Evolutionary conservation across 1,140 invertebrate genomes (phyloP).

Genomic region (Glomeris maerens): DNA sequence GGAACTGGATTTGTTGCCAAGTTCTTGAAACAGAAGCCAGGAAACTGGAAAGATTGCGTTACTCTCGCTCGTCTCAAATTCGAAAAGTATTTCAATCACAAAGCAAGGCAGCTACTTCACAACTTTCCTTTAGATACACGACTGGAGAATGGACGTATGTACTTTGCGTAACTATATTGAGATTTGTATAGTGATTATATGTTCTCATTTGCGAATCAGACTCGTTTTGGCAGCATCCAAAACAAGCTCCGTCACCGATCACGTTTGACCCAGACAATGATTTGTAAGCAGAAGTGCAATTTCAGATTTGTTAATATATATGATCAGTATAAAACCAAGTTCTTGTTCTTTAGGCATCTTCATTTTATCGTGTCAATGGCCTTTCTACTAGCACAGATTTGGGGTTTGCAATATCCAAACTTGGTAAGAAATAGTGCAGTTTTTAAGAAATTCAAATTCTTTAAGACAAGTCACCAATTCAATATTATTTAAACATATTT

Average conservation of each 20-base stretch:
- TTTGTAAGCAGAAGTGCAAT: slow-evolving; percentile 22
- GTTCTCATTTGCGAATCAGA: not conserved
- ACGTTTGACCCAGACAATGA: slow-evolving; percentile 23
- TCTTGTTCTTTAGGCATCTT: slow-evolving; percentile 22
- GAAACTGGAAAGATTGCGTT: slow-evolving; percentile 27
- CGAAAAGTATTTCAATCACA: slow-evolving; percentile 36
- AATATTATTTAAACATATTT: not conserved
- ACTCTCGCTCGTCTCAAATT: slow-evolving; percentile 29
- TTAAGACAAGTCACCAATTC: not conserved
- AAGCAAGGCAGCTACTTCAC: slow-evolving; percentile 30
- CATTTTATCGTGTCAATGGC: slow-evolving; percentile 25
- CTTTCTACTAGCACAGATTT: slow-evolving; percentile 20
- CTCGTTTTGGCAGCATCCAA: slow-evolving; percentile 29
- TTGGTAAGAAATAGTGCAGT: not conserved
- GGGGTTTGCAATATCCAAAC: not conserved
- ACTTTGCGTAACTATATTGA: not conserved
- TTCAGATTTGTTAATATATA: not conserved
- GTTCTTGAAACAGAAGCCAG: slow-evolving; percentile 20
- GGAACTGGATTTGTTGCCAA: slow-evolving; percentile 17
- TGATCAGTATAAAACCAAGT: not conserved
- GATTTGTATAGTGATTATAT: not conserved
- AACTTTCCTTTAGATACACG: slow-evolving; percentile 31
- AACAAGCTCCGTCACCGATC: slow-evolving; percentile 26
- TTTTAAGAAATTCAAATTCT: not conserved
- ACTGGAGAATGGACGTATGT: slow-evolving; percentile 29